Conservation (phyloP, 1,140 invertebrate genomes). For the Sycobia sp. region DNA sequence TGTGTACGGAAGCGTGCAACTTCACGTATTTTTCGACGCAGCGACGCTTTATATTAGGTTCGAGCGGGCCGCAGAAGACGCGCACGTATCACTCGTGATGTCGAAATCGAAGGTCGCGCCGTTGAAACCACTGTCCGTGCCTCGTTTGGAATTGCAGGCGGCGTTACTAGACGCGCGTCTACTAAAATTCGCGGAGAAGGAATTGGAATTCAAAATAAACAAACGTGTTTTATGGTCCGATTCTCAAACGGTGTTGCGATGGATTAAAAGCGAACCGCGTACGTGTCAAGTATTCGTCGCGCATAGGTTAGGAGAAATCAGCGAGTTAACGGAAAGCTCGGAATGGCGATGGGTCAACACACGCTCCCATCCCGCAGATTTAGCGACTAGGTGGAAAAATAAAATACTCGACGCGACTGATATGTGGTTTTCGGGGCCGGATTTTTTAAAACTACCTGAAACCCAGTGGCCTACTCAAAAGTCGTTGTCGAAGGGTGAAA, state of each 20-base stretch:
- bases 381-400: not conserved
- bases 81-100: not conserved
- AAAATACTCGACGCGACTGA: not conserved
- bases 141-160: conserved; percentile 54
- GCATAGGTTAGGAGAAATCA: not conserved
- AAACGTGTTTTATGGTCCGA: conserved; percentile 25
- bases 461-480: not conserved
- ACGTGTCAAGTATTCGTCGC: not conserved
- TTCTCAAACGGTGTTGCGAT: not conserved
- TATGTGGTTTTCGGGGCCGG: not conserved
- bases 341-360: conserved; percentile 2
- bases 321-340: not conserved
- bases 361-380: not conserved
- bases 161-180: conserved; percentile 49
- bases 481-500: not conserved
- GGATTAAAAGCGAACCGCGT: not conserved
- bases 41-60: not conserved
- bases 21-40: not conserved
- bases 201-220: not conserved
- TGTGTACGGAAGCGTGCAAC: not conserved
- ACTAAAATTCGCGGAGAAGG: conserved; percentile 4
- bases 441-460: not conserved
- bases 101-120: conserved; percentile 51
- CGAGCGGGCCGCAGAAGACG: not conserved
- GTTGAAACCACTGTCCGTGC: conserved; percentile 48